Conservation (phyloP, 2,888 invertebrate genomes). For the Catocala fraxini region DNA sequence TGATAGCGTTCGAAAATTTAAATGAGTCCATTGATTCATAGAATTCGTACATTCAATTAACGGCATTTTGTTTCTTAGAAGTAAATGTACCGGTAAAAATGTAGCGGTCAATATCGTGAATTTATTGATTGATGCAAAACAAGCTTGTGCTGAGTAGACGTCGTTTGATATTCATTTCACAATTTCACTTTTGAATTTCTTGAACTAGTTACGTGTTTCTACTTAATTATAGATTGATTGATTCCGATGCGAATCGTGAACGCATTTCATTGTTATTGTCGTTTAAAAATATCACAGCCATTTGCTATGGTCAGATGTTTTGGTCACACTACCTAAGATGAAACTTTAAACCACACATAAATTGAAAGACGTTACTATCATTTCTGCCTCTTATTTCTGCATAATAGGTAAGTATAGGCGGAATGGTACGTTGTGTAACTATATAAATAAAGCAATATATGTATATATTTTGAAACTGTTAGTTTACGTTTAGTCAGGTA, state of each 20-base stretch:
- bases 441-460: too few relatives aligned
- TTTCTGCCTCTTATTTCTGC: too few relatives aligned
- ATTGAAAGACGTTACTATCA: too few relatives aligned
- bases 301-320: too few relatives aligned
- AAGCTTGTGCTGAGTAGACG: slow-evolving; percentile 10
- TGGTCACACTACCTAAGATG: too few relatives aligned
- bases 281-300: neutral
- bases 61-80: slow-evolving; percentile 29
- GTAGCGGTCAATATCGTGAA: slow-evolving; percentile 30
- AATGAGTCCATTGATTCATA: slow-evolving; percentile 18
- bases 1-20: neutral
- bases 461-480: too few relatives aligned
- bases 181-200: slow-evolving; percentile 50
- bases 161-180: slow-evolving; percentile 43
- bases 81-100: slow-evolving; percentile 11
- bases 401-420: too few relatives aligned
- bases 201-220: slow-evolving; percentile 43
- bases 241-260: slow-evolving; percentile 27
- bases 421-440: too few relatives aligned
- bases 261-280: slow-evolving; percentile 4
- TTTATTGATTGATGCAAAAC: slow-evolving; percentile 43
- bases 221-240: slow-evolving; percentile 39
- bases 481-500: too few relatives aligned
- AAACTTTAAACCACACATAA: too few relatives aligned
- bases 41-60: slow-evolving; percentile 28